Base-by-base conservation (phyloP, 2,888 invertebrate genomes). In the Harpagoxenus sublaevis region DNA sequence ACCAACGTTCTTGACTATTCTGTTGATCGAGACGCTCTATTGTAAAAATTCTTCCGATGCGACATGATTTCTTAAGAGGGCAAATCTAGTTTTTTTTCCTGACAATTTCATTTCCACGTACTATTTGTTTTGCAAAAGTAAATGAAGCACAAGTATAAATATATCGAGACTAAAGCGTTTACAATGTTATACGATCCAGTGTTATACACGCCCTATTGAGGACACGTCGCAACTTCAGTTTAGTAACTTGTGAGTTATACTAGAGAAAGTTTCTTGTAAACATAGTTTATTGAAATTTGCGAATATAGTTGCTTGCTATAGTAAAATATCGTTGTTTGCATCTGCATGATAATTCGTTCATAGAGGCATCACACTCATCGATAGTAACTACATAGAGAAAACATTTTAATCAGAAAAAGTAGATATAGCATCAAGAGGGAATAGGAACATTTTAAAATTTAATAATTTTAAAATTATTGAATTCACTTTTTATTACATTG, bases 231-330 rank as follows among this genome's bases (percentile, higher is more conserved):
- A 86, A 85, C 79, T 89, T 89, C 86, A 82, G 83, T 79, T 70
- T 83, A 86, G 83, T 86, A 89, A 87, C 57, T 82, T 85, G 81
- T 83, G 79, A 89, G 73, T 87, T 85, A 62, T 62, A 23, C 48
- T 88, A 84, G 86, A 84, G 18, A 65, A 77, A 87, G 57, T 88
- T 78, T 85, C 63, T 79, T 87, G 82, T 87, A 35, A 75, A 45
- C 57, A 70, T 75, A 79, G 85, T 86, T 83, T 85, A 71, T 83
- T 74, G 63, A 88, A 88, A 82, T 88, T 87, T 66, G 88, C 87
- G 87, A 90, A 84, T 89, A 93, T 93, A 93, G 93, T 93, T 93
- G 93, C 93, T 93, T 93, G 93, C 93, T 93, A 91, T 89, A 93
- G 93, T 93, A 93, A 93, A 92, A 91, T 86, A 90, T 74, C 78